phyloP scores from a whole-genome alignment of 2,797 vertebrate genomes.

The Pempheris klunzingeri region DNA sequence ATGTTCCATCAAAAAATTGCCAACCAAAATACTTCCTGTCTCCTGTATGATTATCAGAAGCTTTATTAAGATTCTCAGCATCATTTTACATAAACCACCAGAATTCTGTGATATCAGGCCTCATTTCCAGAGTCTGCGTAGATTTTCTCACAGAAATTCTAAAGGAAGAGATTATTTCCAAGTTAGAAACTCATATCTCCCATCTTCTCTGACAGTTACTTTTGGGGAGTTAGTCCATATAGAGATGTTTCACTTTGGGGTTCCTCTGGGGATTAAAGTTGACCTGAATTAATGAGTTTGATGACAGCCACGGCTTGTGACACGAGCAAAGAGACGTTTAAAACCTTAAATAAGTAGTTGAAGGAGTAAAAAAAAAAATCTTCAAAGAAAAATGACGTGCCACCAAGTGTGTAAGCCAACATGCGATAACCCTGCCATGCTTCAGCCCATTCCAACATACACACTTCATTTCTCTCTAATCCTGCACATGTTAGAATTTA shows the following conservation, averaged over 20 bases:
- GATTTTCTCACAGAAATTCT: not conserved
- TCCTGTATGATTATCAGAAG: too few relatives aligned
- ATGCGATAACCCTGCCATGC: conserved; percentile 39
- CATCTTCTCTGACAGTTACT: conserved; percentile 16
- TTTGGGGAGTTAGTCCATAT: conserved; percentile 32
- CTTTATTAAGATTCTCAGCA: too few relatives aligned
- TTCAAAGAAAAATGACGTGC: conserved; percentile 65
- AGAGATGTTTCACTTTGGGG: conserved; percentile 32
- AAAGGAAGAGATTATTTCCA: not conserved
- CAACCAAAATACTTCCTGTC: not conserved
- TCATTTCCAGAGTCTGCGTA: not conserved
- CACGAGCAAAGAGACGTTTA: conserved; percentile 25
- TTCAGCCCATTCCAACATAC: conserved; percentile 25
- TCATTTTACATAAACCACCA: not conserved
- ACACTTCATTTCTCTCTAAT: conserved; percentile 28
- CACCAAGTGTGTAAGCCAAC: conserved; percentile 39
- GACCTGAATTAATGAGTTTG: conserved; percentile 47
- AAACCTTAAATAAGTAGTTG: conserved; percentile 49
- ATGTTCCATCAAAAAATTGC: not conserved
- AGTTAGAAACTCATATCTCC: not conserved
- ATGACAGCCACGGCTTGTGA: conserved; percentile 41
- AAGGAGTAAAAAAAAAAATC: conserved; percentile 49
- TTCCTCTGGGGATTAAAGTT: conserved; percentile 49
- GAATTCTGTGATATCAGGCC: not conserved
- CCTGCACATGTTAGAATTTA: conserved; percentile 21